Percentiles rank a stretch among this genome's conserved stretches.
phyloP scores from a whole-genome alignment of 2,113 vertebrate genomes.

The Amphilophus citrinellus region DNA sequence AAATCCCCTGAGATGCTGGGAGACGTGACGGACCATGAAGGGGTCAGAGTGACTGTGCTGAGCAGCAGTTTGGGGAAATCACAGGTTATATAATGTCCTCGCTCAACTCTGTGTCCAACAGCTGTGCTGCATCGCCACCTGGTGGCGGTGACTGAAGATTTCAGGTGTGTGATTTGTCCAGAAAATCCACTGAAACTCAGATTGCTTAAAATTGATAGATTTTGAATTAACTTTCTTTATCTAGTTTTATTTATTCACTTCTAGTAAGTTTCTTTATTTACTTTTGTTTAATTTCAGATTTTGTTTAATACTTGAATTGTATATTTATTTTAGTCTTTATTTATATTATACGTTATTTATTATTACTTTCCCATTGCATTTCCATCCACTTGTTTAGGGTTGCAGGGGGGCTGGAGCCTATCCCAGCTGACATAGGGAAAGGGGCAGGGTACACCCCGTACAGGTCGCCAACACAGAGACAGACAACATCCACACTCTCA shows the following conservation, averaged over 20 bases:
- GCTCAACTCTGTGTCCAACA: background rate
- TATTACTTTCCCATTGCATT: too few relatives aligned
- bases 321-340: too few relatives aligned
- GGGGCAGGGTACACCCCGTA: too few relatives aligned
- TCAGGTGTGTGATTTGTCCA: background rate
- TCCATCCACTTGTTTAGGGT: too few relatives aligned
- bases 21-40: conserved; percentile 3
- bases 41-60: conserved; percentile 47
- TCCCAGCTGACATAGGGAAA: too few relatives aligned
- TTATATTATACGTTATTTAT: too few relatives aligned
- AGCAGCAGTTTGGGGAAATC: conserved; percentile 20
- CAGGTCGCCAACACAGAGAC: too few relatives aligned
- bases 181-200: background rate
- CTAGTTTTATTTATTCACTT: background rate
- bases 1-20: background rate
- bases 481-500: too few relatives aligned
- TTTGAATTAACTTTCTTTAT: background rate
- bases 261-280: too few relatives aligned
- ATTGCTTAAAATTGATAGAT: background rate
- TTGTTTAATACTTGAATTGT: too few relatives aligned
- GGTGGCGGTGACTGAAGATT: conserved; percentile 12
- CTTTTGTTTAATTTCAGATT: too few relatives aligned
- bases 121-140: conserved; percentile 40
- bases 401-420: too few relatives aligned
- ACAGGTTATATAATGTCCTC: conserved; percentile 30